Evolutionary conservation across 2,113 vertebrate genomes (phyloP).

Genomic region (Accipiter virgatus): DNA sequence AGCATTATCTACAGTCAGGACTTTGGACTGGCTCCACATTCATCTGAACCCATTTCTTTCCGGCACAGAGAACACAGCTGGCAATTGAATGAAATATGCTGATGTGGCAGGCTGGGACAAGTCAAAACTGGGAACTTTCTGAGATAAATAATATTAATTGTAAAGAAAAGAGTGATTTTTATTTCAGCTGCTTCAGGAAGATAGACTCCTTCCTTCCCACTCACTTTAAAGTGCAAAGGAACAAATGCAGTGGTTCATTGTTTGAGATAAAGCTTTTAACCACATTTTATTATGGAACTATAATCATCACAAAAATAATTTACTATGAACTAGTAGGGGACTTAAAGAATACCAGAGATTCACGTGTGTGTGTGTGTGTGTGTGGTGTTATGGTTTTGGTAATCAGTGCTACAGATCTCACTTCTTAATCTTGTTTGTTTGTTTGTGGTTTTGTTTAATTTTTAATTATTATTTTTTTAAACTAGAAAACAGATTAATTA

Average conservation of each 20-base stretch:
- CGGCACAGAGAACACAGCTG: background rate
- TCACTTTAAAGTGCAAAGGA: background rate
- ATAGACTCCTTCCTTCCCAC: background rate
- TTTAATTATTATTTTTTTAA: background rate
- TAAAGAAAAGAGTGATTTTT: background rate
- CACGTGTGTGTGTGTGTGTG: fast-evolving
- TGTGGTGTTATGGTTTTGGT: background rate
- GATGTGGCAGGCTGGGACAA: background rate
- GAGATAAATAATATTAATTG: background rate
- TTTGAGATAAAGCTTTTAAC: background rate
- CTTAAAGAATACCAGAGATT: background rate
- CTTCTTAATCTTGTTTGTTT: background rate
- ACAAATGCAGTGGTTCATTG: background rate
- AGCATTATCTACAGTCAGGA: background rate
- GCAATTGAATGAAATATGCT: background rate
- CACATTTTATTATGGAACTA: background rate
- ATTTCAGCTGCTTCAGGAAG: background rate
- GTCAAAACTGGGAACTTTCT: background rate
- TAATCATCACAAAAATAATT: background rate
- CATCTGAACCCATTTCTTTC: background rate
- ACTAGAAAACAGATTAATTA: background rate
- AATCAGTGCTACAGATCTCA: background rate
- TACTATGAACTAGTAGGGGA: background rate
- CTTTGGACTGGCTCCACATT: background rate
- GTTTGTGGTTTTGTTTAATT: background rate